phyloP scores from a whole-genome alignment of 2,888 invertebrate genomes.

The Idaea dimidiata region DNA sequence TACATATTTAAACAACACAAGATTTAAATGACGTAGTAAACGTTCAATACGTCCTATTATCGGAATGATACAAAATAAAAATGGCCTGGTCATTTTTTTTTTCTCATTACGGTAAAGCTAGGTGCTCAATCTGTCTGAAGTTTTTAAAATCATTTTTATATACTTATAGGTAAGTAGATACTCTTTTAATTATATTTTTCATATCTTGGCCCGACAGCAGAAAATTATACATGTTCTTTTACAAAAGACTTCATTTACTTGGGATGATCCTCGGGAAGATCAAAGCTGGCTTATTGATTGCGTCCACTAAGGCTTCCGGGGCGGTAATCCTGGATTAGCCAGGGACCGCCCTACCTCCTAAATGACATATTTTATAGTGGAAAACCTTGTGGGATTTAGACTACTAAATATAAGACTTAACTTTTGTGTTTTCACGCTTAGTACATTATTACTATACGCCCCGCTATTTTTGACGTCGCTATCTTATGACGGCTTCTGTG shows the following conservation, averaged over 20 bases:
- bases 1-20: no score
- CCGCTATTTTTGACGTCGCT: not conserved
- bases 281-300: slow-evolving; percentile 49
- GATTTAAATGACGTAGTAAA: no score
- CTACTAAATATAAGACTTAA: not conserved
- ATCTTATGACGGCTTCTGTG: no score
- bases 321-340: slow-evolving; percentile 52
- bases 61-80: no score
- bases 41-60: no score
- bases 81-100: no score
- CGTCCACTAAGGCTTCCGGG: slow-evolving; percentile 35
- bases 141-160: not conserved
- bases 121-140: not conserved
- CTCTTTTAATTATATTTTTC: not conserved
- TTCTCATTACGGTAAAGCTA: no score
- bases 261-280: slow-evolving; percentile 50
- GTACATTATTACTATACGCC: not conserved
- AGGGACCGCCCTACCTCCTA: slow-evolving; percentile 36
- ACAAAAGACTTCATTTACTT: slow-evolving; percentile 50
- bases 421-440: not conserved
- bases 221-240: slow-evolving; percentile 4
- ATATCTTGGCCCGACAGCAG: not conserved
- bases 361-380: slow-evolving; percentile 37
- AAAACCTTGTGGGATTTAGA: slow-evolving; percentile 24
- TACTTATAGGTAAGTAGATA: no score